Base-by-base conservation (phyloP, 2,113 vertebrate species). In the Phoxinus phoxinus region DNA sequence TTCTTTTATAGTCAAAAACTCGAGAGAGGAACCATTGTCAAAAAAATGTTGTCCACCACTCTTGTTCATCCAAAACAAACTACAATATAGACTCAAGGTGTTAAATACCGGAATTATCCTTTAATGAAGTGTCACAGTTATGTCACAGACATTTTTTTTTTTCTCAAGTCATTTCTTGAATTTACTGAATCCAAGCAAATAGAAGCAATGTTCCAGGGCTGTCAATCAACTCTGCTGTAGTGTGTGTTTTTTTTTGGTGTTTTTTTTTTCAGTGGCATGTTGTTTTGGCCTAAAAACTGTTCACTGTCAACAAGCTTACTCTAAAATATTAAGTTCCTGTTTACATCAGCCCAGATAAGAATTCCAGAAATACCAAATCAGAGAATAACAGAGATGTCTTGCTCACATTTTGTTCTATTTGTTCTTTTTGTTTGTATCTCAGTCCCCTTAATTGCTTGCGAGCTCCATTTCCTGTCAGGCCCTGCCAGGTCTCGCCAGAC, bases 401-500 rank as follows among this genome's bases (percentile, higher is more conserved):
- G 19, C 48, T 41, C 9, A 23, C 67, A 27, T 72, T 27, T 41
- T 79, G 12, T 79, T 83, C 25, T 35, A 58, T 71, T 72, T 83
- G 48, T 72, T 69, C 6, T 69, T 21, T 35, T 82, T 65, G 79
- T 81, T 81, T 51, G 30, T 67, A n/a, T n/a, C 32, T 83, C 32
- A 83, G 32, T 32, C 81, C 23, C 48, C 56, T 41, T 58, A 83
- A 83, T 72, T 83, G 48, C 65, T 83, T n/a, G 44, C 27, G 4
- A 53, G 80, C 46, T 53, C 48, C 13, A 83, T 82, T 82, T 83
- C 81, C 81, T 58, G 81, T 73, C 12, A 53, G 53, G 19, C 13
- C 4, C 17, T 72, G 81, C 61, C 80, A 69, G 44, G 44, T 81
- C 63, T 83, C 8, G 41, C 79, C 59, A 81, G 59, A 67, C 59